Evolutionary conservation across 2,888 invertebrate species (phyloP).

Genomic region (Colletes collaris): DNA sequence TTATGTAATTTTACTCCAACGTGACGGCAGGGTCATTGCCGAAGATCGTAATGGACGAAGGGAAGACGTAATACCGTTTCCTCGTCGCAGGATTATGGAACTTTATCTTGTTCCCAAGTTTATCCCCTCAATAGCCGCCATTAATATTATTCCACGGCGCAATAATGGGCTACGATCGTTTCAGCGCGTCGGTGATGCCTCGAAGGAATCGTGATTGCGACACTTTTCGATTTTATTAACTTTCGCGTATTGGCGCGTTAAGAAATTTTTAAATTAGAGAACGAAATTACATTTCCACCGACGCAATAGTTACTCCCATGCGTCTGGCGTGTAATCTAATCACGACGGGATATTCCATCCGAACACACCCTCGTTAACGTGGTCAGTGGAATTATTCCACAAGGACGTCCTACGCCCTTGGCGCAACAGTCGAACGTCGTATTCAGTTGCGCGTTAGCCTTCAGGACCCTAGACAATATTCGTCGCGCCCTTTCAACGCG

Average conservation of each 20-base stretch:
- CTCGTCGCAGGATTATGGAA: not conserved
- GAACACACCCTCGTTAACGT: conserved; percentile 29
- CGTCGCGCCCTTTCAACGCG: too few species aligned
- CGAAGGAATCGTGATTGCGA: not conserved
- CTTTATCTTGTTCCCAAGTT: not conserved
- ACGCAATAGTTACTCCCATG: too few species aligned
- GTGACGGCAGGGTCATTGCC: not conserved
- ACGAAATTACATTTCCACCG: too few species aligned
- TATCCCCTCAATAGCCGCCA: conserved; percentile 3
- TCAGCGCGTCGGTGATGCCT: not conserved
- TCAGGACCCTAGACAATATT: too few species aligned
- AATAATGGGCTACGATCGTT: too few species aligned
- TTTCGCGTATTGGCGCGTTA: too few species aligned
- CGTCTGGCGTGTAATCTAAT: conserved; percentile 23
- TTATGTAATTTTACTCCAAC: not conserved
- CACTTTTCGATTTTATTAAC: too few species aligned
- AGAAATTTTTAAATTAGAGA: too few species aligned
- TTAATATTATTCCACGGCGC: conserved; percentile 9
- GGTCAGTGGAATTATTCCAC: not conserved
- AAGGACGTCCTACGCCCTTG: conserved; percentile 33
- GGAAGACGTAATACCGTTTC: not conserved
- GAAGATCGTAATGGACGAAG: not conserved
- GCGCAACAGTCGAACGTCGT: conserved; percentile 12
- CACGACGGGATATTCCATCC: conserved; percentile 21
- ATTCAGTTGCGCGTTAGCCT: not conserved